Conservation (phyloP, 2,888 invertebrate species). For the Ellobium chinense region DNA sequence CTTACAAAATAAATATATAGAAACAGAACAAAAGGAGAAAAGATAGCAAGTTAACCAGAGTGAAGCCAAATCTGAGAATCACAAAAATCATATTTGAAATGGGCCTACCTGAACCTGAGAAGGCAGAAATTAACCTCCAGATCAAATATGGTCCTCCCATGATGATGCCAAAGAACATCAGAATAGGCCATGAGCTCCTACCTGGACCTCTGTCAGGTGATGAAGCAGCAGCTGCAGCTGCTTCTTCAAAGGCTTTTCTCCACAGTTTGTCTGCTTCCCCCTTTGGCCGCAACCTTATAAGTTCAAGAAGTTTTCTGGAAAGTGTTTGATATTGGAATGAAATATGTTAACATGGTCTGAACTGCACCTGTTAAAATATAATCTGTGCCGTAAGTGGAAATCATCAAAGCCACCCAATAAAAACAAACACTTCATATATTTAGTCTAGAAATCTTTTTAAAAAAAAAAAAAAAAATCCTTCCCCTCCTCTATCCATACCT, state of each 20-base stretch:
- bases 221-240: slow-evolving; percentile 78
- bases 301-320: slow-evolving; percentile 84
- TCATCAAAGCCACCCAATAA: too few species aligned
- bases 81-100: background rate
- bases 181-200: slow-evolving; percentile 89
- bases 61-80: background rate
- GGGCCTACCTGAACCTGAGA: slow-evolving; percentile 59
- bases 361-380: too few species aligned
- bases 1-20: background rate
- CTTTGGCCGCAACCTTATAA: slow-evolving; percentile 80
- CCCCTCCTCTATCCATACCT: too few species aligned
- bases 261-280: slow-evolving; percentile 78
- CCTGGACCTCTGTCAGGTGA: slow-evolving; percentile 66
- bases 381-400: too few species aligned
- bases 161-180: slow-evolving; percentile 92
- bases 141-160: slow-evolving; percentile 95
- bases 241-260: slow-evolving; percentile 68
- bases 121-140: slow-evolving; percentile 86
- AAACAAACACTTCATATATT: too few species aligned
- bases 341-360: too few species aligned
- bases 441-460: too few species aligned
- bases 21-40: slow-evolving; percentile 12
- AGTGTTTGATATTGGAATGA: too few species aligned
- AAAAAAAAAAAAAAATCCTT: too few species aligned
- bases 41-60: background rate